Base-by-base conservation (phyloP, 2,888 invertebrate genomes). In the Drosophila macrospina region DNA sequence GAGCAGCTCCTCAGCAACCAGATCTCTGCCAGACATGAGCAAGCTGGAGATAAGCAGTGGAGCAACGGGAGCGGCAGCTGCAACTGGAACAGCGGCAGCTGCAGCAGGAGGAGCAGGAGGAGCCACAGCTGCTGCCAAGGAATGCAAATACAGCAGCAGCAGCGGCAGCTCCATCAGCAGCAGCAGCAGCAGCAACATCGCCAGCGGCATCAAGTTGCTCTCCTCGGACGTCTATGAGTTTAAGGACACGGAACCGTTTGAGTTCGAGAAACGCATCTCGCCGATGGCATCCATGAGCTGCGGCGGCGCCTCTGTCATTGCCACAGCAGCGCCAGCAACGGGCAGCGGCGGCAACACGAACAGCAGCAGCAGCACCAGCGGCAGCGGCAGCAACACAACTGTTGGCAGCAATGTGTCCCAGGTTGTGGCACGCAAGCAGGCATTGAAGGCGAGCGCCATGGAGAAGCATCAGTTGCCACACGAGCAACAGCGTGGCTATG, bases 161-260 rank as follows among this genome's bases (percentile, higher is more conserved):
- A 36, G 24, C n/a, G 26, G 41, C 13, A 20, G 36, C 6, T 36
- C n/a, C 4, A 11, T 11, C 34, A 4, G n/a, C n/a, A n/a, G n/a
- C n/a, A n/a, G 26, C 24, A 24, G 0, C 52, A 57, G 16, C 30
- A 39, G 54, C 30, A 47, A 42, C 52, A 37, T 44, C 10, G 20
- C 47, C 37, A 45, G 39, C 15, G 65, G 80, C 44, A 61, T 68
- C 20, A 80, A 83, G 45, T 24, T 83, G 24, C 68, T 80, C 4
- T 80, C 83, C 11, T 83, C 90, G 57, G 97, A 97, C 89, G 95
- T 97, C 67, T 97, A 97, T 88, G 97, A 97, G 91, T 97, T 97
- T 89, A 97, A 97, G 91, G 97, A 97, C 91, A 96, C 97, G 0
- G 97, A 97, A 91, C 97, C 97, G 0, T 97, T 97, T 89, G 97